Conservation (phyloP, 1,140 invertebrate species). For the Cheumatopsyche charites region DNA sequence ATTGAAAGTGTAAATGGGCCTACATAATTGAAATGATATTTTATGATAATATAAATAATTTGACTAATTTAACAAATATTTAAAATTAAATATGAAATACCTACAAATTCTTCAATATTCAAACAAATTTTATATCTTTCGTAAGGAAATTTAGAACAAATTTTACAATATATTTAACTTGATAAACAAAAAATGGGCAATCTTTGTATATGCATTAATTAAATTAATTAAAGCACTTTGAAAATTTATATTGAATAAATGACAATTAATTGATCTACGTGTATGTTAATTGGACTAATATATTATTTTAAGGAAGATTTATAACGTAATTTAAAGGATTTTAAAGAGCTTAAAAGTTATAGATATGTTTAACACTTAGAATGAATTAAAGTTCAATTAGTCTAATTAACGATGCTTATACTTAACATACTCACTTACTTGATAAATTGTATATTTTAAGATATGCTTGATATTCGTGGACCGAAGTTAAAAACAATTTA, state of each 20-base stretch:
- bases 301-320: background rate
- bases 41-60: too few species aligned
- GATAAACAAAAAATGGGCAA: too few species aligned
- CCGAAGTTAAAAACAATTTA: slow-evolving; percentile 1
- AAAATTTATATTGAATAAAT: background rate
- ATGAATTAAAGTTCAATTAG: slow-evolving; percentile 13
- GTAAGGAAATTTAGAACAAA: too few species aligned
- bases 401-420: slow-evolving; percentile 5
- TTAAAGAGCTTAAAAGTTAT: slow-evolving; percentile 1
- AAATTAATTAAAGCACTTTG: background rate
- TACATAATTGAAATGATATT: too few species aligned
- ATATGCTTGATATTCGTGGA: slow-evolving; percentile 44
- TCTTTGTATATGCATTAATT: too few species aligned
- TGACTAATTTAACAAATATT: too few species aligned
- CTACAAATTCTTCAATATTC: too few species aligned
- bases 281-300: background rate
- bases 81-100: too few species aligned
- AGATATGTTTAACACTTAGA: slow-evolving; percentile 21
- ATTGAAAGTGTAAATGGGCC: too few species aligned
- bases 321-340: slow-evolving; percentile 11
- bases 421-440: background rate
- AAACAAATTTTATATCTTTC: too few species aligned
- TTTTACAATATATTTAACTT: background rate
- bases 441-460: slow-evolving; percentile 3
- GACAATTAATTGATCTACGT: background rate